These are phyloP conservation scores for Caranx melampygus DNA, from an alignment of 2,113 vertebrate genomes.

Conservation along the genomic window DNA sequence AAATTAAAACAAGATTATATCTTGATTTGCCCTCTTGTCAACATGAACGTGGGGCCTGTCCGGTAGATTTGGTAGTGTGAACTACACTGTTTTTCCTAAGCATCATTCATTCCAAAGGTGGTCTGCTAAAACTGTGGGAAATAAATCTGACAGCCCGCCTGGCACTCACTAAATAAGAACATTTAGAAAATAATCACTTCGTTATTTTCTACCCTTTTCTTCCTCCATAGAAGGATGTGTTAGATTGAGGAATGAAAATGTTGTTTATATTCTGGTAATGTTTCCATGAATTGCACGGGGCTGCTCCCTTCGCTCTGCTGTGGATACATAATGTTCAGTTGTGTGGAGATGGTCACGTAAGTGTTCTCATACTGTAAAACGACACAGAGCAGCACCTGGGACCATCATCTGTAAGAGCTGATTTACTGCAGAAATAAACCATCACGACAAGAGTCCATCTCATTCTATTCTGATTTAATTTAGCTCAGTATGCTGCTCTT, in stretches of 20 bases:
- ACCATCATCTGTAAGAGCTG: constrained; percentile 11
- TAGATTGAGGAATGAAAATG: not conserved
- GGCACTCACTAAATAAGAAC: not conserved
- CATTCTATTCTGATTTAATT: constrained; percentile 50
- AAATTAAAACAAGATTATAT: too few species aligned
- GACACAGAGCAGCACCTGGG: constrained; percentile 38
- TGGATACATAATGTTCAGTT: constrained; percentile 17
- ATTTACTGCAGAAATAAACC: constrained; percentile 57
- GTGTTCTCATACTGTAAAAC: constrained; percentile 30
- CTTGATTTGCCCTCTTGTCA: too few species aligned
- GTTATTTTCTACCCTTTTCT: not conserved
- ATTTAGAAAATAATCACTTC: not conserved
- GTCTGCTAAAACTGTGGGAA: constrained; percentile 3
- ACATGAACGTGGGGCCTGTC: too few species aligned
- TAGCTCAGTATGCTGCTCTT: constrained; percentile 14
- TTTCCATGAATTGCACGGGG: not conserved
- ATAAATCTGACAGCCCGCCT: not conserved
- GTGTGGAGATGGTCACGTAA: constrained; percentile 32
- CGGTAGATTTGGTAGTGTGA: too few species aligned
- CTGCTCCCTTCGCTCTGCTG: constrained; percentile 9
- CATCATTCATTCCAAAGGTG: not conserved
- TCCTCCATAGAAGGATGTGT: not conserved
- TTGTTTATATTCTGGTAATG: not conserved
- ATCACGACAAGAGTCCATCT: constrained; percentile 38
- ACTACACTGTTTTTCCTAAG: too few species aligned